Percentiles rank a stretch among this genome's conserved stretches.
phyloP scores from a whole-genome alignment of 2,113 vertebrate species.

The Phocoena phocoena region DNA sequence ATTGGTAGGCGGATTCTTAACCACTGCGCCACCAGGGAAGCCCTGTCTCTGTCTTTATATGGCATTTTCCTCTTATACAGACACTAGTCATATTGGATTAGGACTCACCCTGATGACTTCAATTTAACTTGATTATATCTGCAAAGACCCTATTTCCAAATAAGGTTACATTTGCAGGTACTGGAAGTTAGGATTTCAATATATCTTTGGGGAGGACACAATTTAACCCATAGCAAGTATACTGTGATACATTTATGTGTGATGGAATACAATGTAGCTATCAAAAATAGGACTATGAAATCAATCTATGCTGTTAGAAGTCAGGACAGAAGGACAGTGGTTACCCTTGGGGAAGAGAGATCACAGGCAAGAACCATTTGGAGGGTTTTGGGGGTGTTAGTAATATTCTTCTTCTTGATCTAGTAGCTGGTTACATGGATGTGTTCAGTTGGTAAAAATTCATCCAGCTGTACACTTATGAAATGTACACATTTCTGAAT shows the following conservation, averaged over 20 bases:
- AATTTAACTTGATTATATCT: neutral
- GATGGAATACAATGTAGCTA: neutral
- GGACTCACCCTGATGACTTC: neutral
- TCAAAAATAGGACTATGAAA: neutral
- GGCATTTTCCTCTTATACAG: neutral
- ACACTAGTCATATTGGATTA: neutral
- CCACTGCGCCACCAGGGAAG: too few relatives aligned
- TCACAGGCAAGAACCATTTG: neutral
- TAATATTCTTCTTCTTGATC: neutral
- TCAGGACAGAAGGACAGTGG: neutral
- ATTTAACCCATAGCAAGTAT: neutral
- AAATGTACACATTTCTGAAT: neutral
- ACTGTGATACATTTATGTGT: neutral
- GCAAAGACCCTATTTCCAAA: neutral
- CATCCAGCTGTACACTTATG: neutral
- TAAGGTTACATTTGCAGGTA: neutral
- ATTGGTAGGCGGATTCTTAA: too few relatives aligned
- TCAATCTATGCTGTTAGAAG: neutral
- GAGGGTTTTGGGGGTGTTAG: neutral
- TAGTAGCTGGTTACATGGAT: neutral
- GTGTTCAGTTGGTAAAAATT: neutral
- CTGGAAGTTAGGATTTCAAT: neutral
- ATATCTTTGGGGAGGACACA: neutral
- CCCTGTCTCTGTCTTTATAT: neutral
- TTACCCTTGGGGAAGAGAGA: neutral